Conservation (phyloP, 2,797 vertebrate species). For the Manis javanica region DNA sequence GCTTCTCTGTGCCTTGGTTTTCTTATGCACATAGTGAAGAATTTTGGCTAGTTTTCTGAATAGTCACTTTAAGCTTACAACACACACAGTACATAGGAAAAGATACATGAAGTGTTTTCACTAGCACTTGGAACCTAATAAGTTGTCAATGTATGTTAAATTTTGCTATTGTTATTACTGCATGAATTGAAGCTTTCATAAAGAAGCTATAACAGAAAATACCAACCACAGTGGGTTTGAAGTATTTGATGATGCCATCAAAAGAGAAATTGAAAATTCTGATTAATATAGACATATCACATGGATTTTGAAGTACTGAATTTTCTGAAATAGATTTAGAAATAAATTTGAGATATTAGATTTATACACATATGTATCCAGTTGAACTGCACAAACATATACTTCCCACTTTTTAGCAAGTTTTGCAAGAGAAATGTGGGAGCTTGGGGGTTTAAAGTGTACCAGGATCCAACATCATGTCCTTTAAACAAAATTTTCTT, state of each 20-base stretch:
- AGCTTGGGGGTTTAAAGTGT: neutral
- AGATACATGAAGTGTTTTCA: neutral
- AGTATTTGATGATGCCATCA: neutral
- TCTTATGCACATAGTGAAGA: neutral
- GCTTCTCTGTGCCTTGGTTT: conserved; percentile 5
- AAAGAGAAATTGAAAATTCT: neutral
- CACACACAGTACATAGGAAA: neutral
- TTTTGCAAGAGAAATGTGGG: neutral
- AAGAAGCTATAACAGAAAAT: neutral
- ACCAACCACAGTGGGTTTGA: neutral
- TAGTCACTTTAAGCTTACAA: neutral
- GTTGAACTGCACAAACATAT: neutral
- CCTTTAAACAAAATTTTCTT: conserved; percentile 11
- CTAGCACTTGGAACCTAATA: neutral
- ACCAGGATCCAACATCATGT: neutral
- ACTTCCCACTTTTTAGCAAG: neutral
- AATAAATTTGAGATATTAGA: neutral
- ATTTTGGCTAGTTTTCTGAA: neutral
- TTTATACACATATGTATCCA: neutral
- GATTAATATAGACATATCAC: neutral
- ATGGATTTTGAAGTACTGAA: neutral
- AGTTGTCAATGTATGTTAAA: neutral
- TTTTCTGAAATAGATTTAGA: conserved; percentile 21
- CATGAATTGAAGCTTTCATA: neutral
- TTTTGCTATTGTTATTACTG: neutral